Evolutionary conservation across 2,797 vertebrate genomes (phyloP).

Genomic region (Kryptolebias ocellatus): DNA sequence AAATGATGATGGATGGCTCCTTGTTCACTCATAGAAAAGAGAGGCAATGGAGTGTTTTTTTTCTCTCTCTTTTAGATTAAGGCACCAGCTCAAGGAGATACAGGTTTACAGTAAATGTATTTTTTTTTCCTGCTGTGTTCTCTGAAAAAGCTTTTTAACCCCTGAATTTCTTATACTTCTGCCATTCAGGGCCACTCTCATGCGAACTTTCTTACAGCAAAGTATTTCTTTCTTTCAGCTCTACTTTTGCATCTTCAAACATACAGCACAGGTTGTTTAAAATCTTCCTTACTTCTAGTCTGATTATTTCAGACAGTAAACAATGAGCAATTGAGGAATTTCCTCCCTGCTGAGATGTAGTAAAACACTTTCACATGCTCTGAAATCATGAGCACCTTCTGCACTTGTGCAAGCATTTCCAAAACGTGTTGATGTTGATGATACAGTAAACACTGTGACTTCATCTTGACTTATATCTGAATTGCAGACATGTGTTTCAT

Average conservation of each 20-base stretch:
- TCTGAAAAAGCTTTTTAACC: conserved; percentile 44
- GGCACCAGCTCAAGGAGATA: conserved; percentile 56
- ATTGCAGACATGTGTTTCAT: conserved; percentile 77
- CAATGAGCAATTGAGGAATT: conserved; percentile 61
- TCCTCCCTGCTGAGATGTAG: conserved; percentile 31
- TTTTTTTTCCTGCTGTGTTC: conserved; percentile 29
- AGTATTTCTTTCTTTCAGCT: conserved; percentile 4
- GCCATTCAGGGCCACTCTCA: conserved; percentile 16
- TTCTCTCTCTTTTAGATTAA: conserved; percentile 44
- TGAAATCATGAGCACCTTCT: conserved; percentile 64
- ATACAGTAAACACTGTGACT: conserved; percentile 78
- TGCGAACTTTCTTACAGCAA: conserved; percentile 22
- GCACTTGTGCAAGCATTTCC: conserved; percentile 59
- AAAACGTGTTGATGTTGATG: conserved; percentile 72
- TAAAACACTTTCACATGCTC: conserved; percentile 70
- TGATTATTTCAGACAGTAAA: conserved; percentile 66
- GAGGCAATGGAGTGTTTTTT: conserved; percentile 43
- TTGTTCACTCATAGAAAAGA: conserved; percentile 63
- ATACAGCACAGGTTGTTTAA: conserved; percentile 15
- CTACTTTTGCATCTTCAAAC: conserved; percentile 28
- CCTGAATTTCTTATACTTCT: conserved; percentile 37
- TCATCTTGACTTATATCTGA: conserved; percentile 65
- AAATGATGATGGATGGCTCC: conserved; percentile 71
- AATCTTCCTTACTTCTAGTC: conserved; percentile 27
- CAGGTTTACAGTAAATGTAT: conserved; percentile 55